Percentiles rank a stretch among this genome's conserved stretches.
These are phyloP conservation scores for crab-eating macaque (Macaca fascicularis) DNA, from an alignment of 2,113 vertebrate species.

Conservation along the genomic window T2T-MFA8v1.1 NC_088394.1:47118001-47118500, in stretches of 20 bases:
- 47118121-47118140: not conserved
- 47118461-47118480: not conserved
- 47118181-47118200: not conserved
- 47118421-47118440: rapidly evolving
- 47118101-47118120: not conserved
- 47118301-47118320: rapidly evolving
- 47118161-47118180: not conserved
- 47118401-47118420: rapidly evolving
- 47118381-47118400: not conserved
- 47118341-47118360: not conserved
- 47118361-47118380: not conserved
- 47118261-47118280: no score
- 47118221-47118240: rapidly evolving
- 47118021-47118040: no score
- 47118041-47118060: not conserved
- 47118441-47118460: rapidly evolving
- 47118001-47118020: not conserved
- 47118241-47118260: not conserved
- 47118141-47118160: not conserved
- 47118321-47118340: not conserved
- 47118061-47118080: no score
- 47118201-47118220: rapidly evolving
- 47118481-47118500: not conserved
- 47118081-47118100: rapidly evolving
- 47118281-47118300: rapidly evolving